A percentile compares a stretch with the other conserved stretches of the same genome.
Evolutionary conservation across 92 coral and sea anemone species (phyloP).

Genomic region (Zoanthus sansibaricus): DNA sequence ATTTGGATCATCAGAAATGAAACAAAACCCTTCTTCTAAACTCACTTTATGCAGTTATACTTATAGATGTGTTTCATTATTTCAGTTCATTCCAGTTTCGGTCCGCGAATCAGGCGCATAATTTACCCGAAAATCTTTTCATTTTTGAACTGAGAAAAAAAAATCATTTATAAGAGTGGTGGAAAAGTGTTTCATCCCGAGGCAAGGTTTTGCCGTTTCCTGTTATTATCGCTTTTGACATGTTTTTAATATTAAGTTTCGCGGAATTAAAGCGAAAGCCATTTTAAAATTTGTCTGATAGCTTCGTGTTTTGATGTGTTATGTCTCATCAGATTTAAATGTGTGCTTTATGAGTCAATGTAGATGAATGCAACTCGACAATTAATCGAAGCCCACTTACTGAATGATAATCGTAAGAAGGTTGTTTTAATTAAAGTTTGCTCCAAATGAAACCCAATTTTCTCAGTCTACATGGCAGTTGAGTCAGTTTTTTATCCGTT

Average conservation of each 20-base stretch:
- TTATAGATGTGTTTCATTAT: not conserved
- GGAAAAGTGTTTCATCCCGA: constrained; percentile 5
- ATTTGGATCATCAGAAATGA: not conserved
- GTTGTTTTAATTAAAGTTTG: not conserved
- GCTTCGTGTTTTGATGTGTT: not conserved
- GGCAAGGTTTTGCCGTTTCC: constrained; percentile 37
- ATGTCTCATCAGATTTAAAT: not conserved
- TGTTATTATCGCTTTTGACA: constrained; percentile 22
- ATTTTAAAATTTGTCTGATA: not conserved
- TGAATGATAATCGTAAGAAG: not conserved
- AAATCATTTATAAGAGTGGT: not conserved
- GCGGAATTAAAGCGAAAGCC: not conserved
- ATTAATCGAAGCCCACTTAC: not conserved
- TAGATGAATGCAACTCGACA: not conserved
- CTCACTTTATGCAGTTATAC: not conserved
- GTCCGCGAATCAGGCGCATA: constrained; percentile 2
- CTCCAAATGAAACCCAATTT: constrained; percentile 19
- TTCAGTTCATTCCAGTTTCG: not conserved
- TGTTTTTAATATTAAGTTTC: not conserved
- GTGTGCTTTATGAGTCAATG: not conserved
- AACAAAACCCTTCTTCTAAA: constrained; percentile 1
- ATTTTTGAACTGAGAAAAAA: constrained; percentile 11
- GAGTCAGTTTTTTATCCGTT: not conserved
- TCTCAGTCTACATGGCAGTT: not conserved
- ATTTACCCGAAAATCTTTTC: not conserved